Evolutionary conservation across 2,888 invertebrate genomes (phyloP).

Genomic region (Trissolcus japonicus): DNA sequence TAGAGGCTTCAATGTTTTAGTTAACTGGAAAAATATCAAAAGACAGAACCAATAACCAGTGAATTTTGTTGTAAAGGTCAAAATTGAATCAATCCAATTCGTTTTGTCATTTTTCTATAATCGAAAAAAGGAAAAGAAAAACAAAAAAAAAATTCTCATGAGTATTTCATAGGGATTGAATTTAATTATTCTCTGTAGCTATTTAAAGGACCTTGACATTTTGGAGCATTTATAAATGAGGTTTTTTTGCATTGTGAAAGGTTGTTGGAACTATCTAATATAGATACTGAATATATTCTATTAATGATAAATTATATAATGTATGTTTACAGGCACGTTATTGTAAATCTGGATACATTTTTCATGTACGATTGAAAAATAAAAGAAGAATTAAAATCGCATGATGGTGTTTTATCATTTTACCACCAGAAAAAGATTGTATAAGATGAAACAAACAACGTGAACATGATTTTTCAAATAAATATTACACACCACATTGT

Average conservation of each 20-base stretch:
- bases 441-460: slow-evolving; percentile 15
- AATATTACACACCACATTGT: slow-evolving; percentile 35
- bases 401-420: slow-evolving; percentile 24
- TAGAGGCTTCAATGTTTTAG: slow-evolving; percentile 1
- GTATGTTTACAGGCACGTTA: slow-evolving; percentile 33
- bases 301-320: slow-evolving; percentile 27
- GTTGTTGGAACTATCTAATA: slow-evolving; percentile 15
- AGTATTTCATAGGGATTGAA: no score
- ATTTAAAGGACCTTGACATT: no score
- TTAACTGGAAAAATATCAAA: no score
- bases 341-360: slow-evolving; percentile 44
- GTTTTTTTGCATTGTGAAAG: slow-evolving; percentile 9
- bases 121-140: no score
- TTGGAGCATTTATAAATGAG: no score
- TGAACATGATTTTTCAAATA: slow-evolving; percentile 41
- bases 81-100: no score
- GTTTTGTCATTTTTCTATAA: no score
- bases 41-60: no score
- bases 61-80: no score
- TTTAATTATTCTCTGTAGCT: no score
- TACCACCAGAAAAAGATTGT: background rate
- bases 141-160: no score
- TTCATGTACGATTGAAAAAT: slow-evolving; percentile 50
- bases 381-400: slow-evolving; percentile 23
- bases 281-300: slow-evolving; percentile 23